Conservation (phyloP, 1,140 invertebrate genomes). For the Lamellibrachia luymesi region DNA sequence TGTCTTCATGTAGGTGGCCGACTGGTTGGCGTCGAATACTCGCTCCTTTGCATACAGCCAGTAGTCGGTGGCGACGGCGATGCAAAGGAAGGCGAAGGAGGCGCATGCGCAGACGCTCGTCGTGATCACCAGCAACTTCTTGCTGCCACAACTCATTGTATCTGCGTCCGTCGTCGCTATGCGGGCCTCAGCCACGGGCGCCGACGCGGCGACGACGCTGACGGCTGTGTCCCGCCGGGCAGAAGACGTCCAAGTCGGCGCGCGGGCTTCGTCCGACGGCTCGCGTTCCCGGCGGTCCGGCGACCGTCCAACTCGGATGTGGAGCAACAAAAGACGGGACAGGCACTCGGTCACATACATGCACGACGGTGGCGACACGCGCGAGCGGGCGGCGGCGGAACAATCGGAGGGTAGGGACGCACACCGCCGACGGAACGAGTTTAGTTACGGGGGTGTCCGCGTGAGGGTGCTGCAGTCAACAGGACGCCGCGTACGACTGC, state of each 20-base stretch:
- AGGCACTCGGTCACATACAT: background rate
- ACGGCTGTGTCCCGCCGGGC: background rate
- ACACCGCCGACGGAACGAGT: no score
- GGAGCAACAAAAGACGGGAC: background rate
- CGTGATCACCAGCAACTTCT: conserved; percentile 49
- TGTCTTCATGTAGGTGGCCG: conserved; percentile 37
- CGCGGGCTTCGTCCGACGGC: no score
- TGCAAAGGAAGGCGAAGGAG: conserved; percentile 53
- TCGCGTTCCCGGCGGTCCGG: background rate
- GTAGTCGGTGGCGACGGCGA: conserved; percentile 54
- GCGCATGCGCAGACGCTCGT: conserved; percentile 54
- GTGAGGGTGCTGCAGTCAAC: background rate
- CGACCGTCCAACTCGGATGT: background rate
- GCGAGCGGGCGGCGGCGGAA: background rate
- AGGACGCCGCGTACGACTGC: background rate
- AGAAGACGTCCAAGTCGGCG: background rate
- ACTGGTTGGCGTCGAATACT: conserved; percentile 32
- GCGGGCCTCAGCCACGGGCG: no score
- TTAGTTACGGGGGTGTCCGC: background rate
- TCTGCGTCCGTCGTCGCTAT: background rate
- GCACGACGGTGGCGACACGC: background rate
- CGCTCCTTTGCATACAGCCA: conserved; percentile 51
- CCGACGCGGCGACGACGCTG: no score
- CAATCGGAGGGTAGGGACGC: background rate
- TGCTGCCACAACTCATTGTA: conserved; percentile 42